phyloP scores from a whole-genome alignment of 1,140 invertebrate genomes.

The Schlechtendalia chinensis region DNA sequence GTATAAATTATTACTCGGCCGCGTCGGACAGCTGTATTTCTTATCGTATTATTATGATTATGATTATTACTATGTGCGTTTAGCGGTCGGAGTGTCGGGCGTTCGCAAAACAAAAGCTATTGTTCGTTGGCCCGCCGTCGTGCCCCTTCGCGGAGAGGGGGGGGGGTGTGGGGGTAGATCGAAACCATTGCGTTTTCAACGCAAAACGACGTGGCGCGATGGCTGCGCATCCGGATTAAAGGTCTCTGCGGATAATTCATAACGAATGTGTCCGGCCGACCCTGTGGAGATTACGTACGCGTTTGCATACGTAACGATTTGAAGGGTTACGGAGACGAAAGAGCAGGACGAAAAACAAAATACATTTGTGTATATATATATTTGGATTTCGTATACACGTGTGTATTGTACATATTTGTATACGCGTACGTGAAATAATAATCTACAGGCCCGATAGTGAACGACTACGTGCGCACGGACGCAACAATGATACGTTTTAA shows the following conservation, averaged over 20 bases:
- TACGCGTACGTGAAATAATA: not conserved
- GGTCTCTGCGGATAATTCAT: slow-evolving; percentile 43
- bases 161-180: not conserved
- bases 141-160: too few relatives aligned
- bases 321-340: slow-evolving; percentile 6
- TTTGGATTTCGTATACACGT: too few relatives aligned
- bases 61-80: not conserved
- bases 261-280: slow-evolving; percentile 40
- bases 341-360: too few relatives aligned
- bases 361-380: too few relatives aligned
- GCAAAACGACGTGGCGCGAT: slow-evolving; percentile 4
- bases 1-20: not conserved
- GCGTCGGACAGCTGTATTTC: not conserved
- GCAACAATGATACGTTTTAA: too few relatives aligned
- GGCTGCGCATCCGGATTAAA: slow-evolving; percentile 40
- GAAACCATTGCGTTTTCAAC: slow-evolving; percentile 35
- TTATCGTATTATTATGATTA: not conserved
- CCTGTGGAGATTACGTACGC: slow-evolving; percentile 28
- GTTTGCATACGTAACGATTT: slow-evolving; percentile 48
- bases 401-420: too few relatives aligned
- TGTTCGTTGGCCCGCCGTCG: slow-evolving; percentile 2
- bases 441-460: too few relatives aligned
- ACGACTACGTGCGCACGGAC: not conserved
- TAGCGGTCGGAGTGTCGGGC: not conserved
- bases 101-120: slow-evolving; percentile 34